Base-by-base conservation (phyloP, 2,888 invertebrate genomes). In the Pseudococcus viburni region DNA sequence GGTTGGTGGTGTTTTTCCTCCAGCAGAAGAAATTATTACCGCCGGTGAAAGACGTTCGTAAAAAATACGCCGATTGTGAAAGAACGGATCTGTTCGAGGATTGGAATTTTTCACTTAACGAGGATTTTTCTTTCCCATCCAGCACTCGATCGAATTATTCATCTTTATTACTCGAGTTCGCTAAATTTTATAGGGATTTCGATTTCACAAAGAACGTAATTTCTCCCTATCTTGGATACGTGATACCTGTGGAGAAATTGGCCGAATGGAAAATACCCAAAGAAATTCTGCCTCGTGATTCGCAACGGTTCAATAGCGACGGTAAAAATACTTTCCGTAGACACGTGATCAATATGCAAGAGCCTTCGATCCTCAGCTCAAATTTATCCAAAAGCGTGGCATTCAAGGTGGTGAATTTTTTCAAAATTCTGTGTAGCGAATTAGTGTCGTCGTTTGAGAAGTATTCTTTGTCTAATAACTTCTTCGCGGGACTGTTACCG, bases 1-100 rank as follows among this genome's bases (percentile, higher is more conserved):
- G 86, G 86, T 48, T 86, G 73, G 77, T 86, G 15, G 86, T 86
- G 0, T 86, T 64, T 77, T 86, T 73, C n/a, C n/a, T 86, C 19
- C 86, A 86, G 77, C 86, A 86, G 19, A 68, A 22, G 33, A 73
- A 86, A 22, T 11, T 86, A 11, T 19, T 77, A 9, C 86, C 77
- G 12, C 48, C 86, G 12, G 77, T 86, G 9, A 42, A 17, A 22
- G 73, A 59, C 15, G 26, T 68, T 22, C 86, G 73, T 48, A 15
- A 68, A 86, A 19, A 33, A 33, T 33, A 33, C 26, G 26, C 3
- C 26, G 26, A 33, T 33, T 33, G 26, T 33, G 3, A 33, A 1
- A 3, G 26, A 33, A 3, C 26, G 3, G 26, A 33, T 33, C 26
- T 33, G 26, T 33, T 33, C 26, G 3, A 33, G 1, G 3, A 46